phyloP scores from a whole-genome alignment of 1,140 invertebrate species.

The Phymorhynchus buccinoides region DNA sequence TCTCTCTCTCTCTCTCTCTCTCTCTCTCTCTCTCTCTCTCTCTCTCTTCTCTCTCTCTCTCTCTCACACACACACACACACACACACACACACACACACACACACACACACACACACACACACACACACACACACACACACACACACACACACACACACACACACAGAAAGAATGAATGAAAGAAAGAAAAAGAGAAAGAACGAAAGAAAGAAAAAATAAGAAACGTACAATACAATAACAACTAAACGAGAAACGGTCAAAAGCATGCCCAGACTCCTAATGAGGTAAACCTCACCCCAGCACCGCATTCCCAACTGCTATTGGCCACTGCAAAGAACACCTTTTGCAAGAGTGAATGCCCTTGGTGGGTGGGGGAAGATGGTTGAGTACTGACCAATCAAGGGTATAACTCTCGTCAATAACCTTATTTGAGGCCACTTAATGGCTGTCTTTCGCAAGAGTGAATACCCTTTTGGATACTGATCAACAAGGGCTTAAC shows the following conservation, averaged over 20 bases:
- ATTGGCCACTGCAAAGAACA: too few species aligned
- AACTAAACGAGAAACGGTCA: not conserved
- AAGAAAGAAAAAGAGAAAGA: too few species aligned
- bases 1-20: constrained; percentile 23
- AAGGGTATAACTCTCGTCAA: too few species aligned
- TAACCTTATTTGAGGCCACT: too few species aligned
- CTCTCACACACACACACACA: not conserved
- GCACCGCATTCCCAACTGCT: not conserved
- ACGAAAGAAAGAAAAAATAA: too few species aligned
- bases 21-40: constrained; percentile 23
- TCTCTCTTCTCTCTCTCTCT: constrained; percentile 15
- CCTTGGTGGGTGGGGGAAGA: too few species aligned
- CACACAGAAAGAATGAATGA: constrained; percentile 9
- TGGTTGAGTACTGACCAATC: too few species aligned
- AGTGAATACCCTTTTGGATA: too few species aligned
- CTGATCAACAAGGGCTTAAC: too few species aligned
- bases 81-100: constrained; percentile 29
- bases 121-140: constrained; percentile 23
- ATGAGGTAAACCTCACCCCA: not conserved
- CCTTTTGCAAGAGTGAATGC: too few species aligned
- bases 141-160: constrained; percentile 16
- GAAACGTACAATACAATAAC: not conserved
- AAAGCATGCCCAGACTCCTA: not conserved
- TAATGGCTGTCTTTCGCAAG: too few species aligned
- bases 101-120: constrained; percentile 34